phyloP scores from a whole-genome alignment of 2,113 vertebrate species.

The Rhea pennata region DNA sequence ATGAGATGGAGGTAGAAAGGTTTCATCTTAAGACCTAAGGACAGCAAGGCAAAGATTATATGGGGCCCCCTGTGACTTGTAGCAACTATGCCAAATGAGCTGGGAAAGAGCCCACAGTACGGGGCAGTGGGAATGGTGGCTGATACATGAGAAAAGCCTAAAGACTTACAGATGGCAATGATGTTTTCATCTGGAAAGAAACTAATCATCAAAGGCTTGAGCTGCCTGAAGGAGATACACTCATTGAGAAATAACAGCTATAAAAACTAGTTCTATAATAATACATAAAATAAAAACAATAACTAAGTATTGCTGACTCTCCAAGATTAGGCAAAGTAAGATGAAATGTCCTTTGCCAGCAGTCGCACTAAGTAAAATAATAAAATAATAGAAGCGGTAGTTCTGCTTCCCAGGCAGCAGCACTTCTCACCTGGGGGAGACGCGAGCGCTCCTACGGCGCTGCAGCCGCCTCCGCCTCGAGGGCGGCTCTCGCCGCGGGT shows the following conservation, averaged over 20 bases:
- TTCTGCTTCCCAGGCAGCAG: not conserved
- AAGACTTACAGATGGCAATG: not conserved
- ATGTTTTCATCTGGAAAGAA: slow-evolving; percentile 17
- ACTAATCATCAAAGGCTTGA: slow-evolving; percentile 15
- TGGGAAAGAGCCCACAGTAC: not conserved
- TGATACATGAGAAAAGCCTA: not conserved
- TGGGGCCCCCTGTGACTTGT: not conserved
- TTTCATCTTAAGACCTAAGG: not conserved
- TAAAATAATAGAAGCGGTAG: not conserved
- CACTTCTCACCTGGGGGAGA: not conserved
- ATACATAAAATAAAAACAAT: slow-evolving; percentile 63
- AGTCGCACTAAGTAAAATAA: not conserved
- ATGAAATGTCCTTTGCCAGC: slow-evolving; percentile 21
- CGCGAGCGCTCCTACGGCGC: fast-evolving
- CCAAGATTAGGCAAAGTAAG: slow-evolving; percentile 63
- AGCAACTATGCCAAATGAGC: not conserved
- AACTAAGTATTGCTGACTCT: slow-evolving; percentile 57
- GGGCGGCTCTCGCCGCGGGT: not conserved
- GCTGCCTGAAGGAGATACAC: slow-evolving; percentile 2
- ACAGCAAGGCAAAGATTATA: not conserved
- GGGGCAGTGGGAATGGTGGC: not conserved
- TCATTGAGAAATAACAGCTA: slow-evolving; percentile 72
- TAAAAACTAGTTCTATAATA: slow-evolving; percentile 61
- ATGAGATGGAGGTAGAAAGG: not conserved
- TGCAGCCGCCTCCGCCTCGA: not conserved